These are phyloP conservation scores for Petrolisthes cinctipes DNA, from an alignment of 2,888 invertebrate species.

Conservation along the genomic window DNA sequence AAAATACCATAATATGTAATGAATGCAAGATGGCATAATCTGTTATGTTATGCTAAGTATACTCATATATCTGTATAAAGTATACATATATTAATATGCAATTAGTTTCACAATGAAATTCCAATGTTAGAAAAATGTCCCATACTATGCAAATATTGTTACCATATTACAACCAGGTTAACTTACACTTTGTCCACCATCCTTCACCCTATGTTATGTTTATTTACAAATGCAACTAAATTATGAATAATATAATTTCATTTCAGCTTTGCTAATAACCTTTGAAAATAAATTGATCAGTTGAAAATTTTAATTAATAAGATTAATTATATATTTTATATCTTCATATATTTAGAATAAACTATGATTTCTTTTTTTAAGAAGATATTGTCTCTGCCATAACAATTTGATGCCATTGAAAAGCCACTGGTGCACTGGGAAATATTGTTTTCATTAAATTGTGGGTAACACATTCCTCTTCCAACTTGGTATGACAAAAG, in stretches of 20 bases:
- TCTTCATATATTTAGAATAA: not conserved
- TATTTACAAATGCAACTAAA: constrained; percentile 28
- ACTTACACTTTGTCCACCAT: constrained; percentile 16
- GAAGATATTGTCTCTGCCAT: constrained; percentile 11
- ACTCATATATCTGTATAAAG: constrained; percentile 38
- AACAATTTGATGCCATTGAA: constrained; percentile 20
- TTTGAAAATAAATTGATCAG: not conserved
- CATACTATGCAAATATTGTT: constrained; percentile 46
- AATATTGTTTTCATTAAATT: constrained; percentile 3
- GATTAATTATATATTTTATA: not conserved
- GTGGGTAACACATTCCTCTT: not conserved
- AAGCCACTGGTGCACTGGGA: constrained; percentile 2
- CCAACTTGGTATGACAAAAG: constrained; percentile 1
- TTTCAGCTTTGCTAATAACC: constrained; percentile 21
- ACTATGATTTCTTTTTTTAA: not conserved
- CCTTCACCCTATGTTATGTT: constrained; percentile 36
- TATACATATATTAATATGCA: constrained; percentile 42
- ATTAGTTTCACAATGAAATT: not conserved
- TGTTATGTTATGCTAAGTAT: not conserved
- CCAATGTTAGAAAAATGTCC: not conserved
- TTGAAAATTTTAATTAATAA: not conserved
- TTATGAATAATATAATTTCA: not conserved
- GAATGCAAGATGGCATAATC: no score
- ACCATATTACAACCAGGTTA: not conserved
- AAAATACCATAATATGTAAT: no score